Conservation (phyloP, 2,888 invertebrate species). For the Sympetrum striolatum region DNA sequence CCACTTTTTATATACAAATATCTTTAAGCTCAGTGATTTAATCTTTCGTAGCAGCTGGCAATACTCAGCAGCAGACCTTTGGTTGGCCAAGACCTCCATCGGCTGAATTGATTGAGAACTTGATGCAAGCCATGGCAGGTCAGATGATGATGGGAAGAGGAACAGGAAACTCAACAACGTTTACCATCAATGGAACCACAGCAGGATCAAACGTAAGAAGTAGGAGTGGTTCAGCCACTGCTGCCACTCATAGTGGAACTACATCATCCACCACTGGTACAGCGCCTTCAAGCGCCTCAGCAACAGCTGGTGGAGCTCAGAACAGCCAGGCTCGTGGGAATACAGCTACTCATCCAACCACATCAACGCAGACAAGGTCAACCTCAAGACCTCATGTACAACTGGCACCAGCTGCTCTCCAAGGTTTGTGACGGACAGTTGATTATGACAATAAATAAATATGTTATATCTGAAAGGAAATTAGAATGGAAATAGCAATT, state of each 20-base stretch:
- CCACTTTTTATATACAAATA: too few relatives aligned
- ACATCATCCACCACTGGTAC: constrained; percentile 52
- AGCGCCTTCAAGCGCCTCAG: constrained; percentile 46
- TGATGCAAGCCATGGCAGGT: constrained; percentile 64
- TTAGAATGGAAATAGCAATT: too few relatives aligned
- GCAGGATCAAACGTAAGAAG: constrained; percentile 46
- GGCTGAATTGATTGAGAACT: constrained; percentile 64
- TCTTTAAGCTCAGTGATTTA: too few relatives aligned
- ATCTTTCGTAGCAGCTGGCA: not conserved
- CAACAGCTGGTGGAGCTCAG: constrained; percentile 50
- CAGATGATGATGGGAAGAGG: constrained; percentile 56
- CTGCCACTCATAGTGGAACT: constrained; percentile 47
- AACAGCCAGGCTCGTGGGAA: constrained; percentile 66
- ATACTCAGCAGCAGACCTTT: constrained; percentile 53
- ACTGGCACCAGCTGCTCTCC: constrained; percentile 57
- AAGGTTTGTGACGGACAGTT: not conserved
- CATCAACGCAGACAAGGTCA: constrained; percentile 73
- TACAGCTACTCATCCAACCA: constrained; percentile 74
- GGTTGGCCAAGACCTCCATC: constrained; percentile 60
- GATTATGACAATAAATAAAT: too few relatives aligned
- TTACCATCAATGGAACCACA: not conserved
- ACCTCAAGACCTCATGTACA: constrained; percentile 74
- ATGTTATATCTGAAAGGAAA: too few relatives aligned
- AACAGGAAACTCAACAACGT: not conserved
- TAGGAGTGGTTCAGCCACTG: constrained; percentile 47